Evolutionary conservation across 2,888 invertebrate genomes (phyloP).

Genomic region (Phyto melanocephala): DNA sequence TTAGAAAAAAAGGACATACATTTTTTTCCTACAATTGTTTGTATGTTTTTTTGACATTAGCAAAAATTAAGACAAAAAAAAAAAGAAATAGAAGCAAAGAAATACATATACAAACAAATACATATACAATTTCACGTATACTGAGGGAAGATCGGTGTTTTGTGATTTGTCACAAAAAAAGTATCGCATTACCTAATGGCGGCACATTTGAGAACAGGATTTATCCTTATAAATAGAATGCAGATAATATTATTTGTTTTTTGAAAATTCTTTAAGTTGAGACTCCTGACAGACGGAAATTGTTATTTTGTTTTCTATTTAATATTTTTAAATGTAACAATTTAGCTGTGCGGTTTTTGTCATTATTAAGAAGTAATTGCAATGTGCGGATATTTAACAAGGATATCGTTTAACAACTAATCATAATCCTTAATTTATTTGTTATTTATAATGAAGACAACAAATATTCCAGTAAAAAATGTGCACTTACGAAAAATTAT

Average conservation of each 20-base stretch:
- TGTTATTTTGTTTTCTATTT: conserved; percentile 49
- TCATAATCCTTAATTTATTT: conserved; percentile 8
- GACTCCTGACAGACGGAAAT: conserved; percentile 55
- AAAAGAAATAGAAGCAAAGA: neutral
- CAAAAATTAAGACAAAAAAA: neutral
- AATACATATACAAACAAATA: neutral
- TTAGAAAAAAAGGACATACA: conserved; percentile 23
- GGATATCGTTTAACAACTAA: conserved; percentile 59
- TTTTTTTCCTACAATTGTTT: conserved; percentile 5
- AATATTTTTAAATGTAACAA: conserved; percentile 52
- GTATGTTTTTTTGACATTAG: conserved; percentile 7
- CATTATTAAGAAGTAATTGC: conserved; percentile 19
- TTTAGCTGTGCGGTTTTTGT: conserved; percentile 57
- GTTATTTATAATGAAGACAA: neutral
- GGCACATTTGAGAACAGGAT: conserved; percentile 17
- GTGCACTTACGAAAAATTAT: too few species aligned
- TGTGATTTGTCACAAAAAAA: conserved; percentile 66
- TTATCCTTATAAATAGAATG: conserved; percentile 3
- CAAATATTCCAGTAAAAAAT: too few species aligned
- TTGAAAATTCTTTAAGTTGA: conserved; percentile 39
- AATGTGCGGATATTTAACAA: conserved; percentile 22
- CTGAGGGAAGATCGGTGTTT: conserved; percentile 58
- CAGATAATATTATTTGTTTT: neutral
- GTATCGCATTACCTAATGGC: conserved; percentile 65
- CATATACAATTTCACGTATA: conserved; percentile 16